Evolutionary conservation across 2,888 invertebrate species (phyloP).

Genomic region (Philopedon plagiatum): DNA sequence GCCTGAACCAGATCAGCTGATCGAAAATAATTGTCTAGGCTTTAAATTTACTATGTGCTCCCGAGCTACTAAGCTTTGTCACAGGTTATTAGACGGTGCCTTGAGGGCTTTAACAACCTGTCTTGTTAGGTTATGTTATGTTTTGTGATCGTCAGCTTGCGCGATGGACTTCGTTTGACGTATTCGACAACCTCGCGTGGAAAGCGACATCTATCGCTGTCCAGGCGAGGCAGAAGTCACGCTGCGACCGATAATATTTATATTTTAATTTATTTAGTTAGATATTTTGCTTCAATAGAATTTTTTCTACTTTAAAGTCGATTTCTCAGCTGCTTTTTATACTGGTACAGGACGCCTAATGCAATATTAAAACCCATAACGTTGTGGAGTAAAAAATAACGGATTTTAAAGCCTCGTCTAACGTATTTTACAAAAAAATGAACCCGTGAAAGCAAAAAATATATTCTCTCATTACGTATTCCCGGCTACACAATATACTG

Average conservation of each 20-base stretch:
- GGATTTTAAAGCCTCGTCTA: background rate
- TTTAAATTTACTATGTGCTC: slow-evolving; percentile 4
- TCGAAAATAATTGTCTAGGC: slow-evolving; percentile 18
- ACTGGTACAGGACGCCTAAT: slow-evolving; percentile 27
- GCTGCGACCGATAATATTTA: slow-evolving; percentile 45
- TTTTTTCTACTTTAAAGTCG: slow-evolving; percentile 9
- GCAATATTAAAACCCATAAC: slow-evolving; percentile 33
- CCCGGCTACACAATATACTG: background rate
- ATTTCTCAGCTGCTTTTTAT: slow-evolving; percentile 26
- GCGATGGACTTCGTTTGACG: slow-evolving; percentile 46
- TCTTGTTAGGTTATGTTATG: slow-evolving; percentile 20
- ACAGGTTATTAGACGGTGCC: slow-evolving; percentile 12
- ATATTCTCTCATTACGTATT: too few species aligned
- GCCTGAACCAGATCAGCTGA: slow-evolving; percentile 28
- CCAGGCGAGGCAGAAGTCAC: slow-evolving; percentile 44
- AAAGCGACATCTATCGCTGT: slow-evolving; percentile 18
- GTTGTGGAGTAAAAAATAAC: background rate
- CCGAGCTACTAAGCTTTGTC: slow-evolving; percentile 8
- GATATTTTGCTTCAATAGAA: slow-evolving; percentile 11
- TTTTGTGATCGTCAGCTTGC: slow-evolving; percentile 46
- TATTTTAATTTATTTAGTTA: slow-evolving; percentile 31
- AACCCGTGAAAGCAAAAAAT: background rate
- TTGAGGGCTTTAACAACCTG: background rate
- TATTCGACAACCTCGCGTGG: slow-evolving; percentile 26
- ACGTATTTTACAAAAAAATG: too few species aligned